A percentile compares a stretch with the other conserved stretches of the same genome.
phyloP scores from a whole-genome alignment of 1,140 invertebrate genomes.

The Carposina sasakii region DNA sequence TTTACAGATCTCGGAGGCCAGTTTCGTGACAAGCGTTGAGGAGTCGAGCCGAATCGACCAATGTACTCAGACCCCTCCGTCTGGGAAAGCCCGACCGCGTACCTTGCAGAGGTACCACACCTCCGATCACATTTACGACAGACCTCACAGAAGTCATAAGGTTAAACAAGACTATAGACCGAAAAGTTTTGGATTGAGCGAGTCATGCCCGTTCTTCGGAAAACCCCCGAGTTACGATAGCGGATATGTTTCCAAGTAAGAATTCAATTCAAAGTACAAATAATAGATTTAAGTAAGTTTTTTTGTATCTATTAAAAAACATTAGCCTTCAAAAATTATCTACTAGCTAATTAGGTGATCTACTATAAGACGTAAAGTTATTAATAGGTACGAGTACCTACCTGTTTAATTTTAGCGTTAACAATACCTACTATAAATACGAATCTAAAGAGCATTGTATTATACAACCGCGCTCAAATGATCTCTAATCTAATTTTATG shows the following conservation, averaged over 20 bases:
- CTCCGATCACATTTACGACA: constrained; percentile 57
- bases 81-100: constrained; percentile 46
- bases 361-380: too few relatives aligned
- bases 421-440: too few relatives aligned
- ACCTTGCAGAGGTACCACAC: constrained; percentile 62
- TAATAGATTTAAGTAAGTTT: too few relatives aligned
- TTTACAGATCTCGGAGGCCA: constrained; percentile 60
- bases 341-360: too few relatives aligned
- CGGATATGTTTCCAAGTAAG: constrained; percentile 51
- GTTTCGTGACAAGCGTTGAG: constrained; percentile 61
- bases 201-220: constrained; percentile 46
- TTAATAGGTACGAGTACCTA: too few relatives aligned
- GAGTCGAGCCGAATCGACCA: constrained; percentile 49
- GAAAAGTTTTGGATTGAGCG: constrained; percentile 49
- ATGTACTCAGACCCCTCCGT: constrained; percentile 60
- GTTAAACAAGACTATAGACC: constrained; percentile 38
- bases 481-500: too few relatives aligned
- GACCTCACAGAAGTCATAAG: constrained; percentile 36
- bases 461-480: too few relatives aligned
- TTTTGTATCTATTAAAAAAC: too few relatives aligned
- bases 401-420: too few relatives aligned
- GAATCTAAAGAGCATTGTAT: too few relatives aligned
- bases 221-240: constrained; percentile 59
- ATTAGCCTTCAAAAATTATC: too few relatives aligned
- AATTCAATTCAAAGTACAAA: too few relatives aligned